These are phyloP conservation scores for Drosophila emarginata DNA, from an alignment of 2,888 invertebrate species.

Conservation along the genomic window DNA sequence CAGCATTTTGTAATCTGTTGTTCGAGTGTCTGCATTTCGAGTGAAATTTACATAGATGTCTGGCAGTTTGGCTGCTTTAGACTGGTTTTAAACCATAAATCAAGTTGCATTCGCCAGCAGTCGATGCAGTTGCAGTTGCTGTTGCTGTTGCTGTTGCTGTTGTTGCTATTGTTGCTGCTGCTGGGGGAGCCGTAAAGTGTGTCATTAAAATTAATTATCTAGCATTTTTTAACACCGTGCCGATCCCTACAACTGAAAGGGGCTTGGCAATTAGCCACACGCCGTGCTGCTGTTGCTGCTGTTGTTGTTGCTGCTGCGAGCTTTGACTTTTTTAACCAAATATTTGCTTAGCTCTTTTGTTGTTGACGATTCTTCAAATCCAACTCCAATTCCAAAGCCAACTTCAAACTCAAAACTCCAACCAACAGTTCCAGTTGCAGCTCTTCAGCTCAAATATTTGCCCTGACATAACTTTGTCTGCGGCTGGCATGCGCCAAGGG, in stretches of 20 bases:
- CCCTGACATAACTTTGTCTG: constrained; percentile 74
- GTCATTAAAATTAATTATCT: constrained; percentile 77
- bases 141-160: background rate
- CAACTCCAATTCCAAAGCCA: constrained; percentile 2
- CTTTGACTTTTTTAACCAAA: constrained; percentile 50
- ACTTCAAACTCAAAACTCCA: constrained; percentile 28
- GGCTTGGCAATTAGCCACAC: constrained; percentile 69
- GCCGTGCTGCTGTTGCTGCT: constrained; percentile 36
- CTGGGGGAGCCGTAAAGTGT: constrained; percentile 49
- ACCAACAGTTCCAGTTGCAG: constrained; percentile 26
- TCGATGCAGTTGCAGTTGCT: constrained; percentile 7
- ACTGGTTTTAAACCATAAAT: constrained; percentile 55
- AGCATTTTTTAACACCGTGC: constrained; percentile 61
- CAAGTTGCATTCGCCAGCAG: constrained; percentile 68
- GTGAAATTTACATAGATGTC: constrained; percentile 49
- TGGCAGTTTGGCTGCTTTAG: constrained; percentile 4
- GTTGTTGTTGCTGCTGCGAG: constrained; percentile 19
- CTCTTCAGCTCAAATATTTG: constrained; percentile 66
- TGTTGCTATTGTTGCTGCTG: background rate
- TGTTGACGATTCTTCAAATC: constrained; percentile 48
- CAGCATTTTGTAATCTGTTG: constrained; percentile 60
- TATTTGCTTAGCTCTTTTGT: constrained; percentile 60
- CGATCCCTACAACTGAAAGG: constrained; percentile 21
- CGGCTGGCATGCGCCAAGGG: constrained; percentile 60
- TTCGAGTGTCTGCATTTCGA: constrained; percentile 13